Percentiles rank a stretch among this genome's conserved stretches.
phyloP scores from a whole-genome alignment of 2,113 vertebrate genomes.

The Zosterops hypoxanthus region DNA sequence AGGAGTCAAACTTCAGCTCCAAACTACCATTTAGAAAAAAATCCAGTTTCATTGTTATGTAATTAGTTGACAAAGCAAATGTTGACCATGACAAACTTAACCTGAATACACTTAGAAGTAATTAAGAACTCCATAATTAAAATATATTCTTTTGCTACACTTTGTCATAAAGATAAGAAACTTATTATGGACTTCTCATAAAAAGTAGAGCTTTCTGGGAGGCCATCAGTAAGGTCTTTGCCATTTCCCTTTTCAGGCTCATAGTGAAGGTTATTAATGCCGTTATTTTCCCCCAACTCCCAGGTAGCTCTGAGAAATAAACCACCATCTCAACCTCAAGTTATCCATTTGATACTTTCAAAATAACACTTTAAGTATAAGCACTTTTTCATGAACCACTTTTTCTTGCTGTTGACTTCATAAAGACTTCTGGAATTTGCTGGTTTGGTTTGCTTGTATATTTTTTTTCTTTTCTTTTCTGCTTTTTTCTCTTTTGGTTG shows the following conservation, averaged over 20 bases:
- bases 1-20: not conserved
- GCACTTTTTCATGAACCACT: not conserved
- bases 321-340: not conserved
- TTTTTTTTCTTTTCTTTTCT: too few species aligned
- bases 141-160: not conserved
- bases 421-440: not conserved
- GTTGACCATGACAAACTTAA: not conserved
- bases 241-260: not conserved
- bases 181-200: not conserved
- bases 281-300: not conserved
- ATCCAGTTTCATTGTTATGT: not conserved
- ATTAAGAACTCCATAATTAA: not conserved
- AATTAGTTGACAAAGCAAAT: not conserved
- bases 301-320: not conserved
- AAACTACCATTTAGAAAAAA: not conserved
- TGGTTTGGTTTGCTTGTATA: not conserved
- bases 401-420: not conserved
- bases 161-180: not conserved
- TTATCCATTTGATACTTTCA: not conserved
- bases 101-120: not conserved
- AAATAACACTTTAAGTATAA: not conserved
- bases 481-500: not conserved
- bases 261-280: not conserved
- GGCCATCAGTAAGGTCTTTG: not conserved
- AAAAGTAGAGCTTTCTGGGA: not conserved